phyloP scores from a whole-genome alignment of 2,113 vertebrate species.

The Rhinogobius similis region DNA sequence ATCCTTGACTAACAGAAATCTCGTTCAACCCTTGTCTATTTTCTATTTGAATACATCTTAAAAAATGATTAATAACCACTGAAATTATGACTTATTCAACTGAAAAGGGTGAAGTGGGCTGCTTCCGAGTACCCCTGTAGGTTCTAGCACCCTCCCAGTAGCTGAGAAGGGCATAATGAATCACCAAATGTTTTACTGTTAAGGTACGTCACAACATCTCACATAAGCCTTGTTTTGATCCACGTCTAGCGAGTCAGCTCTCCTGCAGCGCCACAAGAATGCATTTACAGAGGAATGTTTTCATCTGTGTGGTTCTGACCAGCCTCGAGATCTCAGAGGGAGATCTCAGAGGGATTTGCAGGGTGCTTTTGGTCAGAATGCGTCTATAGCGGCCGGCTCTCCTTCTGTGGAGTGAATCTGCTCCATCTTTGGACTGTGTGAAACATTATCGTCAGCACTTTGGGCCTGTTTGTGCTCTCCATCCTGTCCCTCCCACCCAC shows the following conservation, averaged over 20 bases:
- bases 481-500: slow-evolving; percentile 48
- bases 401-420: slow-evolving; percentile 8
- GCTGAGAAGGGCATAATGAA: too few relatives aligned
- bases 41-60: too few relatives aligned
- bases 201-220: neutral
- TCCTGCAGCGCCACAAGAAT: slow-evolving; percentile 36
- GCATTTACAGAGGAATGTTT: slow-evolving; percentile 47
- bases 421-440: slow-evolving; percentile 4
- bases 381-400: neutral
- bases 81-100: too few relatives aligned
- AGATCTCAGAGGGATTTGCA: neutral
- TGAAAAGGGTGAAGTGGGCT: too few relatives aligned
- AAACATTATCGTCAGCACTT: slow-evolving; percentile 40
- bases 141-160: too few relatives aligned
- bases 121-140: too few relatives aligned
- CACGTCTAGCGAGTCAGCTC: neutral
- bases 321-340: slow-evolving; percentile 15
- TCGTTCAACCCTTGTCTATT: too few relatives aligned
- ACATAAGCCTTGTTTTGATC: slow-evolving; percentile 6
- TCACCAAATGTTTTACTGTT: neutral
- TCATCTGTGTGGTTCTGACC: slow-evolving; percentile 30
- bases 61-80: too few relatives aligned
- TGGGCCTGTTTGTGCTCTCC: slow-evolving; percentile 35
- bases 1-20: too few relatives aligned
- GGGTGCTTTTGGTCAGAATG: neutral